Conservation (phyloP, 2,888 invertebrate species). For the Nudaria mundana region DNA sequence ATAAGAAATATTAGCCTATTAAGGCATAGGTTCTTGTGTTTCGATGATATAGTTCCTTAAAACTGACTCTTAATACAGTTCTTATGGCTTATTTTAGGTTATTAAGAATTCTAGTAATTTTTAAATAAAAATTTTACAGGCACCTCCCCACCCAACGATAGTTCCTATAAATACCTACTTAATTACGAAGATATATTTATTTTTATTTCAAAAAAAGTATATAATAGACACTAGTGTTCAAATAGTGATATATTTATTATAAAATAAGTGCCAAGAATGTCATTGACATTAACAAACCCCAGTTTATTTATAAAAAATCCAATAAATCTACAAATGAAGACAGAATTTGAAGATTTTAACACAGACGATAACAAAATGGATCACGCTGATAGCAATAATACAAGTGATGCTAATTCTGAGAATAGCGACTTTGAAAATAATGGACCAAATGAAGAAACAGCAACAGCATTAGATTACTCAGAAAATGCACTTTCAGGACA, state of each 20-base stretch:
- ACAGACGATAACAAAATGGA: conserved; percentile 59
- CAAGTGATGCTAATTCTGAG: conserved; percentile 69
- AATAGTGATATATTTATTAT: conserved; percentile 52
- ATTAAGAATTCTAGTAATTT: too few relatives aligned
- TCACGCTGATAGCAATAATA: conserved; percentile 61
- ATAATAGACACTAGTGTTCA: conserved; percentile 54
- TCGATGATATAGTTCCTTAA: too few relatives aligned
- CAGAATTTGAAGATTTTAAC: conserved; percentile 65
- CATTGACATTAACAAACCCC: conserved; percentile 65
- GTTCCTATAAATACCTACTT: conserved; percentile 81
- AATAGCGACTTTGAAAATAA: conserved; percentile 69
- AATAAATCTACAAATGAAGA: conserved; percentile 71
- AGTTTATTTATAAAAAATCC: conserved; percentile 66
- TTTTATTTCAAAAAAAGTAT: conserved; percentile 61
- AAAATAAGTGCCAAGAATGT: conserved; percentile 65
- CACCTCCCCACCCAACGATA: conserved; percentile 80
- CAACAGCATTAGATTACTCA: conserved; percentile 63
- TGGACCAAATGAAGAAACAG: conserved; percentile 52
- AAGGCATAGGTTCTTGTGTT: too few relatives aligned
- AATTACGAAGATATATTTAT: conserved; percentile 75
- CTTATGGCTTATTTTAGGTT: too few relatives aligned
- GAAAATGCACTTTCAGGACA: conserved; percentile 64
- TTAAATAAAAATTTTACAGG: too few relatives aligned
- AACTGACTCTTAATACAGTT: too few relatives aligned
- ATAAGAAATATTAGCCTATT: not conserved